Evolutionary conservation across 2,113 vertebrate species (phyloP), one percentile per base, ranked within the genome.

Genomic region (Puffinus mauretanicus): DNA sequence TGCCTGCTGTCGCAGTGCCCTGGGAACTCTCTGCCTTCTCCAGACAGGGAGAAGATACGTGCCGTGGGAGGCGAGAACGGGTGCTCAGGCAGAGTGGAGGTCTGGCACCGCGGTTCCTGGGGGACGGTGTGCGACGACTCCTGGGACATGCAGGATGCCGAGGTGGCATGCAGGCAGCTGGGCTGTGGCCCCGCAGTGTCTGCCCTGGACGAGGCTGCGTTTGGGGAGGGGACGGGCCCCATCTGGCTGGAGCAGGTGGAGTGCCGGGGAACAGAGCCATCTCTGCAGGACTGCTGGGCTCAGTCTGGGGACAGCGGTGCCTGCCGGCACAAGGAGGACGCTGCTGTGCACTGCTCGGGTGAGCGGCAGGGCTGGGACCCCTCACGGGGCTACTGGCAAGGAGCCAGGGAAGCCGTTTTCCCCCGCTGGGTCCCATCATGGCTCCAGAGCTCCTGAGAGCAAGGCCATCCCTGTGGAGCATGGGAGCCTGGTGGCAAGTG

Each of bases 181-280:
- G 62, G 78, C 78, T 81, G 78, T 46, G 78, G 62, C 30, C 38
- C 49, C 2, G 47, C 38, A 1, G 22, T 65, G 30, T 65, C 77
- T 42, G 77, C 47, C 7, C 61, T 54, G 24, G 9, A 4, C 1
- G 9, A 55, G 38, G 78, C 62, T 55, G 62, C 32, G 0, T 81
- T 66, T 55, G 95, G 92, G 16, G 27, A 27, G 6, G 96, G 93
- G 29, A 70, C 26, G 3, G 91, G 93, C 14, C 66, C 32, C 71
- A 84, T 95, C 76, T 97, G 97, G 93, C 81, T 97, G 92, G 97
- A 96, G 15, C 66, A 94, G 27, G 86, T 94, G 44, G 67, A 70
- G 20, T 97, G 97, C 73, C 52, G 16, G 34, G 94, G 97, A 15
- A 49, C 30, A 40, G 96, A 97, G 75, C 49, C 42, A 3, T 88